A percentile compares a stretch with the other conserved stretches of the same genome.
Conservation (phyloP, 2,113 vertebrate species). For the Scophthalmus maximus region DNA sequence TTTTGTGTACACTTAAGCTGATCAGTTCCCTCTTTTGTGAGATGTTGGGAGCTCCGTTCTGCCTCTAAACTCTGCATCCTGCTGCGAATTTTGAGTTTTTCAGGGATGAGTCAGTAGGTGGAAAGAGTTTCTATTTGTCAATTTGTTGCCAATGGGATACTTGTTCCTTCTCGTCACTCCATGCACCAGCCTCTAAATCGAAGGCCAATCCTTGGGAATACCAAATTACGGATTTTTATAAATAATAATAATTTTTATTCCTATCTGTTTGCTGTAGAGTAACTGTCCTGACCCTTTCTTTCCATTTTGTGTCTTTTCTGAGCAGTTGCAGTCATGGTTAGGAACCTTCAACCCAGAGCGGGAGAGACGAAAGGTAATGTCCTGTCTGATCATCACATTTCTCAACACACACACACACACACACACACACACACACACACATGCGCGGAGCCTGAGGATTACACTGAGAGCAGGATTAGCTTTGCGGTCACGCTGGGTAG, state of each 20-base stretch:
- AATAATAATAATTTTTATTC: too few relatives aligned
- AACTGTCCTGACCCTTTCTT: conserved; percentile 27
- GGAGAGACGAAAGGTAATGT: conserved; percentile 81
- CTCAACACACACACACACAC: conserved; percentile 18
- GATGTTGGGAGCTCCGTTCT: conserved; percentile 42
- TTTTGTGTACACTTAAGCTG: conserved; percentile 50
- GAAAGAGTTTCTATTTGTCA: conserved; percentile 30
- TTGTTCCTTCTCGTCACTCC: conserved; percentile 46
- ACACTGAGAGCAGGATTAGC: conserved; percentile 68
- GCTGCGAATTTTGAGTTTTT: conserved; percentile 56
- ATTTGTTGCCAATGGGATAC: conserved; percentile 25
- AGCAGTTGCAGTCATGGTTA: conserved; percentile 82
- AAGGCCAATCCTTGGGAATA: conserved; percentile 4
- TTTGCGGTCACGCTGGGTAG: conserved; percentile 57
- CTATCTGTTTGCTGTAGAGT: neutral
- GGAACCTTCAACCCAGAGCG: conserved; percentile 84
- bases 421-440: neutral
- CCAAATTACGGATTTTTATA: conserved; percentile 8
- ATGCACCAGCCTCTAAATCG: conserved; percentile 15
- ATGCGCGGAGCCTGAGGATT: conserved; percentile 55
- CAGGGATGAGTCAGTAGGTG: conserved; percentile 14
- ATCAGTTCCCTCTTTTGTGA: conserved; percentile 47
- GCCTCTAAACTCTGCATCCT: conserved; percentile 43
- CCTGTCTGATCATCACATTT: conserved; percentile 36
- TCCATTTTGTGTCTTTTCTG: conserved; percentile 52